phyloP scores from a whole-genome alignment of 1,140 invertebrate genomes.

The Armadillidium nasatum region DNA sequence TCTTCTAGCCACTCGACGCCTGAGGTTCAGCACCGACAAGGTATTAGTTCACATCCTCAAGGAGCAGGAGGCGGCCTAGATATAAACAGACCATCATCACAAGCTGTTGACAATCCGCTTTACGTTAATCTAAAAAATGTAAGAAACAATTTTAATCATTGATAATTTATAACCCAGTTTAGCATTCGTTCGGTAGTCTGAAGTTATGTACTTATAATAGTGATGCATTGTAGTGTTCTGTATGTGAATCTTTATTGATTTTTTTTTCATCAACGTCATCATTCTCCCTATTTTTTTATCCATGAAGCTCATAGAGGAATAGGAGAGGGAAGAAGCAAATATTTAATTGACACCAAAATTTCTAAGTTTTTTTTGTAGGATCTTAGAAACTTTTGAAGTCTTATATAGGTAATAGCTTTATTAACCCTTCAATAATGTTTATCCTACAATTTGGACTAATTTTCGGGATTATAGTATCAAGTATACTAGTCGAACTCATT shows the following conservation, averaged over 20 bases:
- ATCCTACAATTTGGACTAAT: no score
- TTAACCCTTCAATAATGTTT: no score
- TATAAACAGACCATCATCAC: slow-evolving; percentile 37
- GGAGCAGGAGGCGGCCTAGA: slow-evolving; percentile 35
- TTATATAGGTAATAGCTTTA: no score
- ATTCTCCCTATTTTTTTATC: background rate
- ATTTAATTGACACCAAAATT: no score
- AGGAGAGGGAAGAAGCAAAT: background rate
- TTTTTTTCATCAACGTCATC: background rate
- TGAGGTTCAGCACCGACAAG: slow-evolving; percentile 31
- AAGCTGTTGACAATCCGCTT: slow-evolving; percentile 44
- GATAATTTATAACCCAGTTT: background rate
- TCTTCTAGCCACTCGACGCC: slow-evolving; percentile 40
- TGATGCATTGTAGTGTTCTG: background rate
- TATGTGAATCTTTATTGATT: background rate
- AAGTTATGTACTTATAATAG: background rate
- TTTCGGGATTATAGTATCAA: no score
- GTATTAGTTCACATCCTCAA: slow-evolving; percentile 37
- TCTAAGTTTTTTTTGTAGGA: no score
- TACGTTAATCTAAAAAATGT: slow-evolving; percentile 44
- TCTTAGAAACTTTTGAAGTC: no score
- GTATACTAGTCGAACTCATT: no score
- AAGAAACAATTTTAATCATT: slow-evolving; percentile 21
- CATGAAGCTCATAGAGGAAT: background rate
- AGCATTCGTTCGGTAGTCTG: no score